Conservation (phyloP, 1,140 invertebrate species). For the Pseudomyrmex concolor region DNA sequence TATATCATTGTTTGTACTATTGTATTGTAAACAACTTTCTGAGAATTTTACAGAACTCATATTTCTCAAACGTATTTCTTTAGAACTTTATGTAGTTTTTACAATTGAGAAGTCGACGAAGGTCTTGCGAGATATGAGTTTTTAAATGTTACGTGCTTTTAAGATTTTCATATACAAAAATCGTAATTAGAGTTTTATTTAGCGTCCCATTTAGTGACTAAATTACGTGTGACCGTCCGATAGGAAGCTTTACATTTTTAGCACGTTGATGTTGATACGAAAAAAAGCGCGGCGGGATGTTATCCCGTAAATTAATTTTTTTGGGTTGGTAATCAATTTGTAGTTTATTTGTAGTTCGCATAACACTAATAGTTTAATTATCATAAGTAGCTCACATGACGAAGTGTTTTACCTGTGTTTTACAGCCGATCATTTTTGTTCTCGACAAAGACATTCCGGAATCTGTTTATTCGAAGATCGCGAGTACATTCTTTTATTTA, state of each 20-base stretch:
- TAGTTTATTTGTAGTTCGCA: conserved; percentile 39
- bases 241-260: conserved; percentile 13
- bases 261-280: neutral
- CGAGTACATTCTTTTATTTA: conserved; percentile 3
- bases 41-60: neutral
- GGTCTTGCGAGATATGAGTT: neutral
- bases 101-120: neutral
- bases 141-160: neutral
- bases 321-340: conserved; percentile 46
- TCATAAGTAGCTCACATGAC: conserved; percentile 20
- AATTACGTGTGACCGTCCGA: neutral
- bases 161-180: conserved; percentile 5
- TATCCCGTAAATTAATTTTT: conserved; percentile 41
- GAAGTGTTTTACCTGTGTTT: neutral
- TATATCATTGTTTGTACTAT: neutral
- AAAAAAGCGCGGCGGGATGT: conserved; percentile 10
- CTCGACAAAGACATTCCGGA: conserved; percentile 9
- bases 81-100: neutral
- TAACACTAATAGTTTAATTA: conserved; percentile 33
- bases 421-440: neutral
- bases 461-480: conserved; percentile 41
- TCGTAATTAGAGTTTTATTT: conserved; percentile 32
- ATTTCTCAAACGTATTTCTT: neutral
- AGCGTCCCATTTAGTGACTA: neutral
- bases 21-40: conserved; percentile 3